Evolutionary conservation across 1,140 invertebrate species (phyloP).

Genomic region (Scylla paramamosain): DNA sequence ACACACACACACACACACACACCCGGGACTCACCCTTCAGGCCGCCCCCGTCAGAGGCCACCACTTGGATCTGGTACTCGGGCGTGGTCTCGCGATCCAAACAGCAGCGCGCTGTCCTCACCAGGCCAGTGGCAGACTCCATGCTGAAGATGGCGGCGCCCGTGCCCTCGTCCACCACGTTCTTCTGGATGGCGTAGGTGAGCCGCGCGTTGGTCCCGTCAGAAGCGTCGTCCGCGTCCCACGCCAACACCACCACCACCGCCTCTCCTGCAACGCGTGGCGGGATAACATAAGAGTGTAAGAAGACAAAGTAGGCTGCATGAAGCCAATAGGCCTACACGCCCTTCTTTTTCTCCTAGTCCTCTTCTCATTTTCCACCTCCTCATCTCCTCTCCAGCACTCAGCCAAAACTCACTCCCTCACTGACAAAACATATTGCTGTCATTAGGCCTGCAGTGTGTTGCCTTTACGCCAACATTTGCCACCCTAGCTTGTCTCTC

Average conservation of each 20-base stretch:
- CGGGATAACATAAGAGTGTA: too few relatives aligned
- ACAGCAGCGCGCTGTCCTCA: slow-evolving; percentile 28
- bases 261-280: neutral
- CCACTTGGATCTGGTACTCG: slow-evolving; percentile 23
- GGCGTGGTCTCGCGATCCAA: slow-evolving; percentile 31
- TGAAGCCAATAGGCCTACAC: too few relatives aligned
- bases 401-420: too few relatives aligned
- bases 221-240: neutral
- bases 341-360: too few relatives aligned
- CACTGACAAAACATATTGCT: too few relatives aligned
- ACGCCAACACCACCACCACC: slow-evolving; percentile 29
- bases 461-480: too few relatives aligned
- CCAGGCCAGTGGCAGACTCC: neutral
- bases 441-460: too few relatives aligned
- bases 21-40: neutral
- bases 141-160: neutral
- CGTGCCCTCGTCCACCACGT: slow-evolving; percentile 10
- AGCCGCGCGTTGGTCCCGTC: slow-evolving; percentile 45
- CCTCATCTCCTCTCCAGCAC: too few relatives aligned
- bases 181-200: slow-evolving; percentile 39
- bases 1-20: neutral
- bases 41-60: slow-evolving; percentile 25
- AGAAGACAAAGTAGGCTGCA: too few relatives aligned
- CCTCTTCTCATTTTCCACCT: too few relatives aligned
- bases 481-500: too few relatives aligned